These are phyloP conservation scores for Amphipoea oculea DNA, from an alignment of 2,888 invertebrate species.

Conservation along the genomic window DNA sequence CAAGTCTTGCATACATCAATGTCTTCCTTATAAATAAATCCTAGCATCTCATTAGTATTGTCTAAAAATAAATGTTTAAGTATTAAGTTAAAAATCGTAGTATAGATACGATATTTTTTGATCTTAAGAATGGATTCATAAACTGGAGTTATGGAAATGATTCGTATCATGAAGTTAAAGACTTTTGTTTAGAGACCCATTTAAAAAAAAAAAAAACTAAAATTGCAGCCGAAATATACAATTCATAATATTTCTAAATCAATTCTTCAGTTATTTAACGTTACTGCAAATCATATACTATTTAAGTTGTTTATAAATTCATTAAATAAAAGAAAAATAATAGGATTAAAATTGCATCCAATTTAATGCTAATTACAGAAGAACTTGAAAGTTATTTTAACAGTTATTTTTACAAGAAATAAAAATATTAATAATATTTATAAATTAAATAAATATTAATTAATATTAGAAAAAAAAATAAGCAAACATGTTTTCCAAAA, in stretches of 20 bases:
- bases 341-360: not conserved
- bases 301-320: not conserved
- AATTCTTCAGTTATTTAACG: not conserved
- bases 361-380: not conserved
- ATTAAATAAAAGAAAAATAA: not conserved
- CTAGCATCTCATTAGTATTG: conserved; percentile 25
- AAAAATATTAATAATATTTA: too few relatives aligned
- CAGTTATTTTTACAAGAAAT: not conserved
- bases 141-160: conserved; percentile 53
- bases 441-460: too few relatives aligned
- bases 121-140: conserved; percentile 45
- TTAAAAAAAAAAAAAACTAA: not conserved
- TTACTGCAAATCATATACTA: not conserved
- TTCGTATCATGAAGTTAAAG: not conserved
- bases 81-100: conserved; percentile 48
- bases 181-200: not conserved
- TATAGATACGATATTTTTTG: conserved; percentile 66
- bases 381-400: not conserved
- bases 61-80: conserved; percentile 34
- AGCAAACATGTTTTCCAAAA: conserved; percentile 9
- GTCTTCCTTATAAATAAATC: conserved; percentile 57
- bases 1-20: conserved; percentile 10
- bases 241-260: not conserved
- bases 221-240: not conserved
- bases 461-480: not conserved